Evolutionary conservation across 2,113 vertebrate genomes (phyloP), one percentile per base, ranked within the genome.

Genomic region (Dinomys branickii): DNA sequence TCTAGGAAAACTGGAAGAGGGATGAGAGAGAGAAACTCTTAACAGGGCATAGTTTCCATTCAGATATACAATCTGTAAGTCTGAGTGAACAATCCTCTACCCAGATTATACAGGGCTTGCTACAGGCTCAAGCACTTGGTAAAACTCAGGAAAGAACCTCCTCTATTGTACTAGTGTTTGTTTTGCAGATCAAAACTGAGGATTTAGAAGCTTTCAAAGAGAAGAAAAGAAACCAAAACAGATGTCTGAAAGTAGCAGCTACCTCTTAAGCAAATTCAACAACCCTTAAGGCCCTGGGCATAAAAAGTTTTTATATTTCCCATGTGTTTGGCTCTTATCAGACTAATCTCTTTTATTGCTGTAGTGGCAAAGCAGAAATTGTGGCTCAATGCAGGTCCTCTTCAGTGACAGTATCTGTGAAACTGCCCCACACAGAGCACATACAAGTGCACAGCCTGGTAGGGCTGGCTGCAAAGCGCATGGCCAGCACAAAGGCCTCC

Each of bases 31-130:
- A 81, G 0, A 78, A 65, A 65, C 91, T 92, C 85, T 93, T 86
- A 75, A 83, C 30, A 61, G 85, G 81, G 38, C 28, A 20, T 38
- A 65, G 56, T 97, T 90, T 96, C 93, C 94, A 95, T 38, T 85
- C 88, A 96, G 88, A 94, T 38, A 78, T 4, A 38, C 44, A 24
- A 65, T 44, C 33, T 61, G 24, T 71, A 92, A 83, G 61, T 93
- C 9, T 84, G 75, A 73, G 54, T 59, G 41, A 52, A 67, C 50
- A 84, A 92, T 11, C 50, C 13, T 80, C 5, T 52, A 38, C 44
- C 67, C 41, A 77, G 41, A 59, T 54, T 58, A 88, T 7, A 30
- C 20, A 33, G 28, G 54, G 61, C 75, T 59, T 86, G 83, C 33
- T 38, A 77, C 19, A 56, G 80, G 84, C 11, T 54, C 44, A 63